phyloP scores from a whole-genome alignment of 2,888 invertebrate species.

The Chalcis sispes region DNA sequence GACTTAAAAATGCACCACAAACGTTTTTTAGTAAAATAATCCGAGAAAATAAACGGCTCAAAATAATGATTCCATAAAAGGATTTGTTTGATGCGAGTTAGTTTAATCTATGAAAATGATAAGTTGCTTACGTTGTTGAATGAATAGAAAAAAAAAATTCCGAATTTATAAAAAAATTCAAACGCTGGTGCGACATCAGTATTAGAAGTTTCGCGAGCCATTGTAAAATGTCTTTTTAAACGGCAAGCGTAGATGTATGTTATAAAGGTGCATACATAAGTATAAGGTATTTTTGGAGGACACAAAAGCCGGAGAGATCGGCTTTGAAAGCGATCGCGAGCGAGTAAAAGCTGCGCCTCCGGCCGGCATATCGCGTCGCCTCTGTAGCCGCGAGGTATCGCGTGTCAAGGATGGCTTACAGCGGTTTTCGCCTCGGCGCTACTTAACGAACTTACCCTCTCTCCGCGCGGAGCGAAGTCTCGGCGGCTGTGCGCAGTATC shows the following conservation, averaged over 20 bases:
- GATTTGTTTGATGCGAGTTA: too few relatives aligned
- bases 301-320: constrained; percentile 18
- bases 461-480: constrained; percentile 9
- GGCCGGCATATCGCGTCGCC: constrained; percentile 46
- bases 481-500: constrained; percentile 8
- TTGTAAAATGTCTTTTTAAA: not conserved
- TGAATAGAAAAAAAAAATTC: too few relatives aligned
- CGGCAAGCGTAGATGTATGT: not conserved
- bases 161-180: too few relatives aligned
- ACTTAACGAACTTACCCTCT: constrained; percentile 75
- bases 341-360: constrained; percentile 35
- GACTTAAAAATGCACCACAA: not conserved
- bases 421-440: constrained; percentile 73
- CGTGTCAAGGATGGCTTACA: constrained; percentile 71
- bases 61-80: too few relatives aligned
- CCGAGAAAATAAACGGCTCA: too few relatives aligned
- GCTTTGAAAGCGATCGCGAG: constrained; percentile 47
- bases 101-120: too few relatives aligned
- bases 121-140: too few relatives aligned
- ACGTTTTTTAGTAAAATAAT: too few relatives aligned
- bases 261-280: not conserved
- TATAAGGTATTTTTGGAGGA: too few relatives aligned
- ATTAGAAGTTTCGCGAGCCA: too few relatives aligned
- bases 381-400: constrained; percentile 64
- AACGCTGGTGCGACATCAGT: too few relatives aligned